These are phyloP conservation scores for Chauna torquata DNA, from an alignment of 2,113 vertebrate genomes.

Conservation along the genomic window DNA sequence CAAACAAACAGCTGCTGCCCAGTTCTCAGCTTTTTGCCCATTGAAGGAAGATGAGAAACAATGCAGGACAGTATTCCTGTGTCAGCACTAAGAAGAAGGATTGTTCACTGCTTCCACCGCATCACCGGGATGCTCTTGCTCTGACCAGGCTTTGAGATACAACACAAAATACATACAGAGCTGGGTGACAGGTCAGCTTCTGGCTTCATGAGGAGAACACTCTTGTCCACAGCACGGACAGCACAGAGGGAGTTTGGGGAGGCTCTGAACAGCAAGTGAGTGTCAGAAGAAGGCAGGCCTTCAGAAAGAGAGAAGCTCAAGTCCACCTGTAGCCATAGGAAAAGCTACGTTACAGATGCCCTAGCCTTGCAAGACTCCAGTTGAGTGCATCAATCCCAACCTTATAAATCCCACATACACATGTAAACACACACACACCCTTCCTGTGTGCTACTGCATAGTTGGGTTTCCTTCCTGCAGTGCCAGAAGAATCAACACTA, in stretches of 20 bases:
- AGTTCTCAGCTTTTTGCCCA: not conserved
- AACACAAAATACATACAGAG: slow-evolving; percentile 59
- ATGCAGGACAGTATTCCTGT: not conserved
- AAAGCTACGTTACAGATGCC: not conserved
- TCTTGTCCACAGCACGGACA: slow-evolving; percentile 86
- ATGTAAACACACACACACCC: not conserved
- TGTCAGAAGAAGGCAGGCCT: slow-evolving; percentile 77
- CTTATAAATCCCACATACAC: not conserved
- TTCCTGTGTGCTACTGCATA: not conserved
- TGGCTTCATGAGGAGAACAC: slow-evolving; percentile 81
- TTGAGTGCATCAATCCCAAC: not conserved
- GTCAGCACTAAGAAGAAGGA: not conserved
- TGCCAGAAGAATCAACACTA: not conserved
- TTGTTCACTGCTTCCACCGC: not conserved
- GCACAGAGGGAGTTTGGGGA: slow-evolving; percentile 83
- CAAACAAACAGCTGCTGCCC: not conserved
- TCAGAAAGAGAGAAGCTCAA: slow-evolving; percentile 75
- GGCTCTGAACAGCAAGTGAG: slow-evolving; percentile 74
- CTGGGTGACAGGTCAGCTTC: slow-evolving; percentile 76
- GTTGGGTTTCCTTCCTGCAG: not conserved
- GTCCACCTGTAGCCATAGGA: slow-evolving; percentile 66
- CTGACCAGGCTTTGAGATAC: not conserved
- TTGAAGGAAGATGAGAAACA: not conserved
- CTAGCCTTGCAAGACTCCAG: not conserved
- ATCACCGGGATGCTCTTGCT: not conserved